phyloP scores from a whole-genome alignment of 2,888 invertebrate species.

The Rapana venosa region DNA sequence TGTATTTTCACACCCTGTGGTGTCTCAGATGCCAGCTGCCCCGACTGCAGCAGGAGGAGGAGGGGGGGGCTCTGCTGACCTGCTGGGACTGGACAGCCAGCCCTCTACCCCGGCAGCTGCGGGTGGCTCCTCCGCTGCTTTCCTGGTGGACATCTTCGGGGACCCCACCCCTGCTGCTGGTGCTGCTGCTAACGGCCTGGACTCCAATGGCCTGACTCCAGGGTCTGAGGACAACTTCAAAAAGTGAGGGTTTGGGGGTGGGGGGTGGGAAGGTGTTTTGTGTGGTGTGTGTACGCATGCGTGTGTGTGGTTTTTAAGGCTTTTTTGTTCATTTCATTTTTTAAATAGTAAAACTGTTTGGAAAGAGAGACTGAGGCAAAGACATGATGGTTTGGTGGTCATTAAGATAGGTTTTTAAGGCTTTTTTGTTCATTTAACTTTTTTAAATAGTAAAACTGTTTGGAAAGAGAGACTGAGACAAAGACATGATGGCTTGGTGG shows the following conservation, averaged over 20 bases:
- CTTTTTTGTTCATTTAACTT: too few species aligned
- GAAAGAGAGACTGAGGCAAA: too few species aligned
- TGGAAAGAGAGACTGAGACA: too few species aligned
- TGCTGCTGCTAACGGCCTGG: conserved; percentile 62
- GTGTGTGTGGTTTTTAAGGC: neutral
- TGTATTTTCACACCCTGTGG: neutral
- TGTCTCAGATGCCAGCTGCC: conserved; percentile 31
- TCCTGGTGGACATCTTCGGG: conserved; percentile 92
- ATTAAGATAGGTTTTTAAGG: too few species aligned
- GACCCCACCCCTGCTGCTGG: conserved; percentile 84
- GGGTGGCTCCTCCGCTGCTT: conserved; percentile 76
- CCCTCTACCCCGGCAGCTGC: conserved; percentile 86
- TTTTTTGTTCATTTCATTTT: neutral
- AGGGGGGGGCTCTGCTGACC: conserved; percentile 84
- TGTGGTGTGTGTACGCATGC: neutral
- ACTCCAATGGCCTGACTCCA: conserved; percentile 56
- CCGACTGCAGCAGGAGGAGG: conserved; percentile 41
- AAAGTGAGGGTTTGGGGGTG: conserved; percentile 82
- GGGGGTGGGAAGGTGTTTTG: too few species aligned
- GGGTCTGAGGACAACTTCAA: conserved; percentile 87
- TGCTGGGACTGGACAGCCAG: conserved; percentile 92
- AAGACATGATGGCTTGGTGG: too few species aligned
- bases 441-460: too few species aligned
- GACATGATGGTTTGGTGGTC: too few species aligned
- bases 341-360: too few species aligned